Evolutionary conservation across 1,140 invertebrate genomes (phyloP).

Genomic region (Drosophila pandora): DNA sequence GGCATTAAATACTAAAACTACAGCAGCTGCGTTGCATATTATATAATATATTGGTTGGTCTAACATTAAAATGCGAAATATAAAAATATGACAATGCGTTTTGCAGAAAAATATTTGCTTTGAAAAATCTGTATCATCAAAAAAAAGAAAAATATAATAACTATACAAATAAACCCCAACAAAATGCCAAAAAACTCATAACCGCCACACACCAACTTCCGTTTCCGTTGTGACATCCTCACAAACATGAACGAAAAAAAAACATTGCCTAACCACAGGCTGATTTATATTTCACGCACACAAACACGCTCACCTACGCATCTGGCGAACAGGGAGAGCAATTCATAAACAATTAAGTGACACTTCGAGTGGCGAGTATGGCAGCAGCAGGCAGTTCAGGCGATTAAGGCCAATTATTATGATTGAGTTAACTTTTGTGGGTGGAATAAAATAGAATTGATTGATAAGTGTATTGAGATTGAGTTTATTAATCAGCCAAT

Average conservation of each 20-base stretch:
- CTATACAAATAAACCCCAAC: constrained; percentile 4
- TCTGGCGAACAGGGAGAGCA: constrained; percentile 17
- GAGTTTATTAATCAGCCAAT: constrained; percentile 24
- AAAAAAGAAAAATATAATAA: constrained; percentile 1
- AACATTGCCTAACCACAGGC: constrained; percentile 53
- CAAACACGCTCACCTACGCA: constrained; percentile 5
- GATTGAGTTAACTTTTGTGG: constrained; percentile 66
- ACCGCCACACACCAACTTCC: constrained; percentile 29
- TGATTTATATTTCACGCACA: constrained; percentile 57
- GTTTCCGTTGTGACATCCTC: constrained; percentile 37
- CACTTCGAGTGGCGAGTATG: constrained; percentile 43
- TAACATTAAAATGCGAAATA: background rate
- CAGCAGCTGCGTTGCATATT: background rate
- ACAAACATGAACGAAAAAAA: constrained; percentile 21
- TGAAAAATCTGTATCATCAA: background rate
- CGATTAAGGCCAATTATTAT: constrained; percentile 58
- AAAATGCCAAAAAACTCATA: constrained; percentile 9
- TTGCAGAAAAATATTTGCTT: background rate
- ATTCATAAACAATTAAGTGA: constrained; percentile 77
- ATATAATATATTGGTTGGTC: background rate
- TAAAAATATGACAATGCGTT: background rate
- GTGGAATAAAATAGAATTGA: constrained; percentile 45
- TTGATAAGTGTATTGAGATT: constrained; percentile 14
- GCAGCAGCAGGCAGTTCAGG: constrained; percentile 18
- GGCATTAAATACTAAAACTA: constrained; percentile 1